Evolutionary conservation across 2,888 invertebrate genomes (phyloP).

Genomic region (Eupithecia abbreviata): DNA sequence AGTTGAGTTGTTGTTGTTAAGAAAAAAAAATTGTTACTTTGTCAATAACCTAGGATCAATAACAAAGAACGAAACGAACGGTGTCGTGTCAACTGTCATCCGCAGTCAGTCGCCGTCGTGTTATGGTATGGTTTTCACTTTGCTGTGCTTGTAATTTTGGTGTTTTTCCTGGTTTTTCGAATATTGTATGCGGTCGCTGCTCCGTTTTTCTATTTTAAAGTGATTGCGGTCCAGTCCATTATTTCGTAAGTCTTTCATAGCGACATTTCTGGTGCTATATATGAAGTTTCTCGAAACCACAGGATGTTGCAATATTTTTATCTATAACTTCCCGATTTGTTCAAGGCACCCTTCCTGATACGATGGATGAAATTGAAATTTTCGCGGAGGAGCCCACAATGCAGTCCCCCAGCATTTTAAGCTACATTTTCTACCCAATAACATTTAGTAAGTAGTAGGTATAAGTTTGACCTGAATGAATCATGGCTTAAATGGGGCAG

Average conservation of each 20-base stretch:
- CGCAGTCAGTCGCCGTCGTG: too few species aligned
- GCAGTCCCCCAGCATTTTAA: slow-evolving; percentile 18
- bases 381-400: slow-evolving; percentile 41
- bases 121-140: neutral
- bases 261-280: neutral
- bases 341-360: slow-evolving; percentile 32
- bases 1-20: too few species aligned
- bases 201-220: neutral
- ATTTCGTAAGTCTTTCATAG: neutral
- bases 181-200: neutral
- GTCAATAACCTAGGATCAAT: too few species aligned
- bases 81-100: neutral
- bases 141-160: neutral
- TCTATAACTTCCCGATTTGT: slow-evolving; percentile 18
- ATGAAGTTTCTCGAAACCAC: neutral
- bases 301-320: neutral
- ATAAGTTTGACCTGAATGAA: neutral
- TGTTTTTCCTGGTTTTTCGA: neutral
- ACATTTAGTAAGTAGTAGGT: slow-evolving; percentile 50
- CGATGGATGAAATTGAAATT: slow-evolving; percentile 52
- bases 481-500: neutral
- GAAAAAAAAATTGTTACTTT: too few species aligned
- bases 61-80: too few species aligned
- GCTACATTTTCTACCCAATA: slow-evolving; percentile 53
- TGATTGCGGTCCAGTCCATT: neutral